These are phyloP conservation scores for Scortum barcoo DNA, from an alignment of 2,113 vertebrate genomes.

Conservation along the genomic window DNA sequence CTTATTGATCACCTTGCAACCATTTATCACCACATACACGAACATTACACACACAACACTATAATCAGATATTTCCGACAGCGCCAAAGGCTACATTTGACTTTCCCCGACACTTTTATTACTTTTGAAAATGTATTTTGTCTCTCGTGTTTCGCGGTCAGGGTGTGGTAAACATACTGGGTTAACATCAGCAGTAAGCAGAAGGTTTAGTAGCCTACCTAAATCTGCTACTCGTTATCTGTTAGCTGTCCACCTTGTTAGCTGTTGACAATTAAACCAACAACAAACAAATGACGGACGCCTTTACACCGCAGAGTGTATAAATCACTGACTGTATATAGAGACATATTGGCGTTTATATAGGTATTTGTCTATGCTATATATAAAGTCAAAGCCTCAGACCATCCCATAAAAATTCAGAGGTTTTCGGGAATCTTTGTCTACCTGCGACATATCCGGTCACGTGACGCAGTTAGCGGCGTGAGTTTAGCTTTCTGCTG, in stretches of 20 bases:
- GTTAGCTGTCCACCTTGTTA: neutral
- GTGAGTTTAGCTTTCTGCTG: slow-evolving; percentile 42
- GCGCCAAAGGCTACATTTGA: neutral
- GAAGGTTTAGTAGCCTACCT: neutral
- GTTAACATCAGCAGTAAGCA: neutral
- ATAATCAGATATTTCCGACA: neutral
- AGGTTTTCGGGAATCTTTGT: slow-evolving; percentile 22
- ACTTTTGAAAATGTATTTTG: no score
- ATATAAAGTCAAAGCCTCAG: no score
- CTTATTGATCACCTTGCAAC: neutral
- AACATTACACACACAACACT: no score
- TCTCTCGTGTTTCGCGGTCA: no score
- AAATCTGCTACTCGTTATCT: neutral
- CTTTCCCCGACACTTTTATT: no score
- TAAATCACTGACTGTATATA: no score
- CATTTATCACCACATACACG: neutral
- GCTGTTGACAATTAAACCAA: neutral
- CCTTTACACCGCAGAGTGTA: no score
- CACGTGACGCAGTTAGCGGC: slow-evolving; percentile 64
- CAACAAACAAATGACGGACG: neutral
- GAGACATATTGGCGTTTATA: no score
- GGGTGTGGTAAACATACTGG: no score
- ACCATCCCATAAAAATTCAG: no score
- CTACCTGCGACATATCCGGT: slow-evolving; percentile 20
- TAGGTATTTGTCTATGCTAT: no score